Evolutionary conservation across 2,797 vertebrate genomes (phyloP), one percentile per base, ranked within the genome.

Genomic region (Oceanodroma leucorhoa): DNA sequence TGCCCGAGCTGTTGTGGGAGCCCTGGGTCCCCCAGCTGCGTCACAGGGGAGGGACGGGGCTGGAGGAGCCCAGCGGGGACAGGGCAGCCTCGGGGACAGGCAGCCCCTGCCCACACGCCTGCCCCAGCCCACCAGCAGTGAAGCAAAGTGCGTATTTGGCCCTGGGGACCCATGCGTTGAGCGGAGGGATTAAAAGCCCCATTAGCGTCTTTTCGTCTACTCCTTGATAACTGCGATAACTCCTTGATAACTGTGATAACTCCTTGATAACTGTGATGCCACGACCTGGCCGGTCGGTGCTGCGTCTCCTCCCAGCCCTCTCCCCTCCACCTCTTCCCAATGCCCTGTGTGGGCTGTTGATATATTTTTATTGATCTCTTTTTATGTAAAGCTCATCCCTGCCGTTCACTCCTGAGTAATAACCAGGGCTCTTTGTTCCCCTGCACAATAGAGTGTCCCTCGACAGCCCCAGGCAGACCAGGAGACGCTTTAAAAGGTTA

Each of bases 321-420:
- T 76, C 38, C 57, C 80, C 50, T 53, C 54, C 87, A 18, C 41
- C 51, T 24, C 72, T 32, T 50, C 81, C 84, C 77, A 2, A 0
- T 27, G 78, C 81, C 75, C 67, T 16, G 10, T 1, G 5, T 41
- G 60, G 84, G 83, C 62, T 92, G 55, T 5, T 87, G 93, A 71
- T 93, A 23, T 40, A 50, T 92, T 91, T 93, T 66, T 93, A 92
- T 96, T 67, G 96, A 94, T 97, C 81, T 89, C 51, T 73, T 43
- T 43, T 77, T 71, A 87, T 80, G 92, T 89, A 93, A 93, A 96
- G 71, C 93, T 93, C 81, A 61, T 87, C 84, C 90, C 71, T 73
- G 70, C 60, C 70, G 24, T 58, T 95, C 66, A 11, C 51, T 92
- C 58, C 86, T 29, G 96, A 80, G 93, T 45, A 77, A 71, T 80